Evolutionary conservation across 2,797 vertebrate species (phyloP).

Genomic region (Melanotaenia boesemani): DNA sequence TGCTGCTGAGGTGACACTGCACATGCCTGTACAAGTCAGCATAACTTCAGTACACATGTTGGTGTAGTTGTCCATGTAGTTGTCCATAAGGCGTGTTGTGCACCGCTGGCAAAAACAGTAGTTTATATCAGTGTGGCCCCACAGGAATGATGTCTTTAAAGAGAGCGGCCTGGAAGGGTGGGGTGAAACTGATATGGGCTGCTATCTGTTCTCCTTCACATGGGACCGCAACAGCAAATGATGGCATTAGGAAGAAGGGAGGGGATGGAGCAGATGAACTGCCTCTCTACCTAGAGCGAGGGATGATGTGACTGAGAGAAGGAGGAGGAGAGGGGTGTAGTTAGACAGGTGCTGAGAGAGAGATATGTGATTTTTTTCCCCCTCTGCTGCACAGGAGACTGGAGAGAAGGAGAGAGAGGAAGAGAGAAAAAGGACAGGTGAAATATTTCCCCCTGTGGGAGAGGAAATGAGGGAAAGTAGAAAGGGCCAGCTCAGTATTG

Average conservation of each 20-base stretch:
- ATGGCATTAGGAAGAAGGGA: conserved; percentile 64
- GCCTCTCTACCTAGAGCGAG: conserved; percentile 59
- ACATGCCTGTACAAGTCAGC: not conserved
- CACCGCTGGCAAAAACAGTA: conserved; percentile 32
- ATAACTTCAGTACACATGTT: not conserved
- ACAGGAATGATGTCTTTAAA: conserved; percentile 51
- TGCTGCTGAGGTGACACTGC: conserved; percentile 25
- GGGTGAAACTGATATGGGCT: conserved; percentile 63
- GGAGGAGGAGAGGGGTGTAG: conserved; percentile 41
- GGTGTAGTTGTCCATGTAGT: conserved; percentile 14
- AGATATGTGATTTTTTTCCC: conserved; percentile 62
- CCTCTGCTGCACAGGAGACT: conserved; percentile 54
- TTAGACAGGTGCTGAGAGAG: conserved; percentile 75
- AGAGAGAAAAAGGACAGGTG: conserved; percentile 69
- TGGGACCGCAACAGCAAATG: conserved; percentile 68
- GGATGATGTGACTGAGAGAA: conserved; percentile 56
- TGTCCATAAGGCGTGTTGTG: conserved; percentile 22
- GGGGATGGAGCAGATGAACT: conserved; percentile 57
- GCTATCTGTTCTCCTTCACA: conserved; percentile 58
- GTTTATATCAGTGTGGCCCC: conserved; percentile 51
- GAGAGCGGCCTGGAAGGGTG: conserved; percentile 27
- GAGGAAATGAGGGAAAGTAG: conserved; percentile 74
- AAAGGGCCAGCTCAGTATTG: conserved; percentile 63
- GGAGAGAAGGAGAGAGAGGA: conserved; percentile 35
- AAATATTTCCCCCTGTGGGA: conserved; percentile 79